These are phyloP conservation scores for Sphecodes monilicornis DNA, from an alignment of 2,888 invertebrate species.

Conservation along the genomic window DNA sequence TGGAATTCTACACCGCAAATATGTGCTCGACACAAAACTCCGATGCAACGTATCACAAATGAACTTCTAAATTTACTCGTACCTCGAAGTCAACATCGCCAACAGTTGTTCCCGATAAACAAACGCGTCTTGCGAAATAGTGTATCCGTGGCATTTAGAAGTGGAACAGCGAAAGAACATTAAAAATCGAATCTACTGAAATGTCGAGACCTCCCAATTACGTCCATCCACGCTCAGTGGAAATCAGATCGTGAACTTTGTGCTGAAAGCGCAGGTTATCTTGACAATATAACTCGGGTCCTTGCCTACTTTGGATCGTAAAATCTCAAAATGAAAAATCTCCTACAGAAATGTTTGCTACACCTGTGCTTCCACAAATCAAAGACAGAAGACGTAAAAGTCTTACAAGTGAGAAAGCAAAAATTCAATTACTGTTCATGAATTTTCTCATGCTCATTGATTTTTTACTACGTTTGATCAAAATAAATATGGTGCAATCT, in stretches of 20 bases:
- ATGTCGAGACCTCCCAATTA: constrained; percentile 18
- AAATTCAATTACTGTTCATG: not conserved
- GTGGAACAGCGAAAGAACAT: not conserved
- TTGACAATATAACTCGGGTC: not conserved
- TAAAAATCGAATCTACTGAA: constrained; percentile 16
- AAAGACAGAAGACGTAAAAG: not conserved
- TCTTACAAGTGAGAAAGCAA: not conserved
- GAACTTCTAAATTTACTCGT: constrained; percentile 12
- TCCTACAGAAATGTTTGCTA: not conserved
- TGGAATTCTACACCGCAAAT: not conserved
- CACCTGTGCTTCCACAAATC: not conserved
- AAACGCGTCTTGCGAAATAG: not conserved
- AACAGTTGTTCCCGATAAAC: not conserved
- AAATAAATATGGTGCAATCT: no score
- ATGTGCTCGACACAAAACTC: not conserved
- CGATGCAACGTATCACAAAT: not conserved
- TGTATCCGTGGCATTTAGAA: constrained; percentile 21
- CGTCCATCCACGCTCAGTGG: not conserved
- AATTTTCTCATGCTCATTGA: not conserved
- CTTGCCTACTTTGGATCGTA: not conserved
- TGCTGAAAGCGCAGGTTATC: not conserved
- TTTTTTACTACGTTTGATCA: not conserved
- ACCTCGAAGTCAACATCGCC: not conserved
- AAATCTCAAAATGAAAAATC: not conserved
- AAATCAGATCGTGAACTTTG: not conserved